Percentiles rank a stretch among this genome's conserved stretches.
phyloP scores from a whole-genome alignment of 1,140 invertebrate genomes.

The Drosophila saltans region DNA sequence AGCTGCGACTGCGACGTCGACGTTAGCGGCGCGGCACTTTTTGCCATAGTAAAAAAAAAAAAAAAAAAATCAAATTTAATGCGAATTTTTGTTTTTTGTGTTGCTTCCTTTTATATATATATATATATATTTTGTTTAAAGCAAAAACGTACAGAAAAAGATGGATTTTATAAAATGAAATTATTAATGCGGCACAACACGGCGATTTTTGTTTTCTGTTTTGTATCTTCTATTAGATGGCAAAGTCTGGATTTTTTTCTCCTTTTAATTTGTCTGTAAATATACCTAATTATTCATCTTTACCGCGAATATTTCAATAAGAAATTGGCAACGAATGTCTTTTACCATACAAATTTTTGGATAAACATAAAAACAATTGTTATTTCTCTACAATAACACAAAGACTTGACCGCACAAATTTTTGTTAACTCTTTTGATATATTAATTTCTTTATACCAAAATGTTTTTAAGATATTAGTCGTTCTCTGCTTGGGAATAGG shows the following conservation, averaged over 20 bases:
- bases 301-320: background rate
- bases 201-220: conserved; percentile 31
- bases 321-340: too few relatives aligned
- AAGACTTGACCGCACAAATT: too few relatives aligned
- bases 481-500: too few relatives aligned
- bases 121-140: background rate
- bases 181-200: conserved; percentile 54
- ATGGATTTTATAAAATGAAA: conserved; percentile 58
- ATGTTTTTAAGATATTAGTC: too few relatives aligned
- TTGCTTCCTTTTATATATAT: conserved; percentile 26
- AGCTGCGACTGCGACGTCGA: conserved; percentile 33
- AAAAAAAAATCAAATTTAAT: conserved; percentile 53
- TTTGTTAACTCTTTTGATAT: too few relatives aligned
- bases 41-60: conserved; percentile 28
- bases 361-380: too few relatives aligned
- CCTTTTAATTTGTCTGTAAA: background rate
- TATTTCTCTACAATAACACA: too few relatives aligned
- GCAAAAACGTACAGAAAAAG: conserved; percentile 26
- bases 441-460: too few relatives aligned
- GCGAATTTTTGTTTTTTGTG: conserved; percentile 36
- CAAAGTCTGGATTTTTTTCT: conserved; percentile 12
- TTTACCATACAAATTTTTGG: too few relatives aligned
- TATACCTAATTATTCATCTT: background rate
- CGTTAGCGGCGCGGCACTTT: conserved; percentile 43
- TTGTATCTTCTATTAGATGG: conserved; percentile 7